Conservation (phyloP, 35 echinoderm and acorn worm species). For the Holothuria glaberrima region DNA sequence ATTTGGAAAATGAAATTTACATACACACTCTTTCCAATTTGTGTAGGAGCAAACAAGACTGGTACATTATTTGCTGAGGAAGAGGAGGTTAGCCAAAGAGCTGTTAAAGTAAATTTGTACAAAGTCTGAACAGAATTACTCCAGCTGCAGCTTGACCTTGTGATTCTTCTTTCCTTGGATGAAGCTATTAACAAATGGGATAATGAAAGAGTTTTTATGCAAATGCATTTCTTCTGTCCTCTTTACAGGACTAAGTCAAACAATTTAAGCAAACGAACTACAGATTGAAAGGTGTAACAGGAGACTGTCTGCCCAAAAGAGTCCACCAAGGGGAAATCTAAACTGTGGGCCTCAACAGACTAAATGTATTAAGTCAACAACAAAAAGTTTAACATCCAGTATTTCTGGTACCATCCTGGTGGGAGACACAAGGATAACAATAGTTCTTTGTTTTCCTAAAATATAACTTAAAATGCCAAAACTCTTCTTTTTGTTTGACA, state of each 20-base stretch:
- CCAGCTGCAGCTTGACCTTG: neutral
- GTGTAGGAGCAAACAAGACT: too few species aligned
- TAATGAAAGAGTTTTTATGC: constrained; percentile 2
- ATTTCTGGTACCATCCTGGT: too few species aligned
- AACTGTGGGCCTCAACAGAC: too few species aligned
- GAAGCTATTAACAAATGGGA: constrained; percentile 19
- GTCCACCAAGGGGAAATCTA: neutral
- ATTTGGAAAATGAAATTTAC: too few species aligned
- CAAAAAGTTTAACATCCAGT: too few species aligned
- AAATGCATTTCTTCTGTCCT: constrained; percentile 3
- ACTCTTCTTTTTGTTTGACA: too few species aligned
- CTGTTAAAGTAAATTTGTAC: constrained; percentile 34
- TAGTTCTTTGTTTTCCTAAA: too few species aligned
- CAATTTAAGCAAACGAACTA: neutral
- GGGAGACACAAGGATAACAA: too few species aligned
- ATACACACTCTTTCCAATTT: too few species aligned
- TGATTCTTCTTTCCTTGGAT: neutral
- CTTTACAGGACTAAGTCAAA: neutral
- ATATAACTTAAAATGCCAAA: too few species aligned
- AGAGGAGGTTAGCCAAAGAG: neutral
- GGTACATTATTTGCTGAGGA: too few species aligned
- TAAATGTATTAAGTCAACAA: too few species aligned
- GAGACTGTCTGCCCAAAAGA: neutral
- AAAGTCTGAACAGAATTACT: neutral
- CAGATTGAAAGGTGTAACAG: neutral